A percentile compares a stretch with the other conserved stretches of the same genome.
Evolutionary conservation across 2,113 vertebrate genomes (phyloP).

Genomic region (Strix uralensis): DNA sequence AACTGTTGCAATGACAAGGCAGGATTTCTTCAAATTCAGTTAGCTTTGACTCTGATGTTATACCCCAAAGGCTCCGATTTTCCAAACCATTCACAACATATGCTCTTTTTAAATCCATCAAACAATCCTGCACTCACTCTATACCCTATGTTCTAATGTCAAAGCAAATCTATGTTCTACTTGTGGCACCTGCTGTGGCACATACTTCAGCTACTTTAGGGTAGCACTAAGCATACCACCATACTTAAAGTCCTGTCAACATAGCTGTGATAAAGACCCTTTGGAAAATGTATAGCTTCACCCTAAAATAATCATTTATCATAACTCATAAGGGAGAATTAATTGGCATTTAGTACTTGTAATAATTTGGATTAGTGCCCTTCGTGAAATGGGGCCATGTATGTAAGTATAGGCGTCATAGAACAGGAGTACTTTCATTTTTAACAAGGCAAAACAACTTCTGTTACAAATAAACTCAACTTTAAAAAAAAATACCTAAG

Average conservation of each 20-base stretch:
- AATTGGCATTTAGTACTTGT: conserved; percentile 14
- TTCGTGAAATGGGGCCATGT: not conserved
- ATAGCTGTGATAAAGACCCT: conserved; percentile 42
- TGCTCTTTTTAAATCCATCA: not conserved
- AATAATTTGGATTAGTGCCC: not conserved
- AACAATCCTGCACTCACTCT: not conserved
- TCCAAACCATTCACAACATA: not conserved
- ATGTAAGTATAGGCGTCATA: not conserved
- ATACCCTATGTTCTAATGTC: not conserved
- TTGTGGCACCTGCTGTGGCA: conserved; percentile 35
- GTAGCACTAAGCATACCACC: conserved; percentile 17
- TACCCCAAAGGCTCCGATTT: not conserved
- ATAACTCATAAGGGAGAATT: conserved; percentile 16
- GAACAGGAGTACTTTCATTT: not conserved
- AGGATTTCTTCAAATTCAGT: not conserved
- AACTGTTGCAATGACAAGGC: not conserved
- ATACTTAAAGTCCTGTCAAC: conserved; percentile 35
- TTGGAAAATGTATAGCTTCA: conserved; percentile 45
- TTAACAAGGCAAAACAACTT: not conserved
- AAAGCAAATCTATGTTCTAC: conserved; percentile 20
- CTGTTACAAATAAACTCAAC: not conserved
- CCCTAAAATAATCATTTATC: conserved; percentile 28
- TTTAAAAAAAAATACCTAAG: not conserved
- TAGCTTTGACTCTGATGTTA: not conserved
- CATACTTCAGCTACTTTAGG: conserved; percentile 47